Percentiles rank a stretch among this genome's conserved stretches.
Conservation (phyloP, 2,888 invertebrate species). For the Bembecia ichneumoniformis region DNA sequence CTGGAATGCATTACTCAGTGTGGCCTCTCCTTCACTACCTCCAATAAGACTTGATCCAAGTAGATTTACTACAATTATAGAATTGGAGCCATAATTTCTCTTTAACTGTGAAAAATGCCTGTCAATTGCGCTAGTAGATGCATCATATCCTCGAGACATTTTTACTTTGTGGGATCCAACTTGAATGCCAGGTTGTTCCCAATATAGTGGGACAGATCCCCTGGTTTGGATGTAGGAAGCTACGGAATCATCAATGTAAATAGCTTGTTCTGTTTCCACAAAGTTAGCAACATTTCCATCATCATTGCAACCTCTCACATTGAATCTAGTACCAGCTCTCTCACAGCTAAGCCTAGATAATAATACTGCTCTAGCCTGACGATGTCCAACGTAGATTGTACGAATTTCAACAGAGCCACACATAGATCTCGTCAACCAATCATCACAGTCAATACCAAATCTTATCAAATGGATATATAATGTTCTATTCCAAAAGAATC, state of each 20-base stretch:
- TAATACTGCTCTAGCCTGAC: slow-evolving; percentile 94
- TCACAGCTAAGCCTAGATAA: slow-evolving; percentile 97
- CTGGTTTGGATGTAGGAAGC: slow-evolving; percentile 93
- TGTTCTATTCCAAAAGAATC: slow-evolving; percentile 99
- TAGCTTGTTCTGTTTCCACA: slow-evolving; percentile 99
- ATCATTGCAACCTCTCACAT: slow-evolving; percentile 98
- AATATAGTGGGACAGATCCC: slow-evolving; percentile 98
- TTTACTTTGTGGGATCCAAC: slow-evolving; percentile 99
- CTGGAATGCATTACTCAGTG: slow-evolving; percentile 94
- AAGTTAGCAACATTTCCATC: slow-evolving; percentile 99
- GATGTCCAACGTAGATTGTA: slow-evolving; percentile 97
- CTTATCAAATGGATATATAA: slow-evolving; percentile 93
- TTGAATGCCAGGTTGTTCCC: slow-evolving; percentile 99
- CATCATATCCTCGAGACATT: slow-evolving; percentile 95
- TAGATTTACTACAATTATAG: slow-evolving; percentile 92
- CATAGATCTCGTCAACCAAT: slow-evolving; percentile 95
- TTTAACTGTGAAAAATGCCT: slow-evolving; percentile 89
- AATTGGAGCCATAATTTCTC: slow-evolving; percentile 83
- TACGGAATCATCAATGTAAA: slow-evolving; percentile 91
- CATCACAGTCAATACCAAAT: slow-evolving; percentile 89
- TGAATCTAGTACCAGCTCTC: slow-evolving; percentile 97
- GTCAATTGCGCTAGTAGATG: slow-evolving; percentile 93
- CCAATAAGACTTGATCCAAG: slow-evolving; percentile 92
- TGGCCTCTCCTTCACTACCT: slow-evolving; percentile 97
- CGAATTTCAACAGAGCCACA: slow-evolving; percentile 98